Conservation (phyloP, 2,888 invertebrate genomes). For the Eristalis arbustorum region DNA sequence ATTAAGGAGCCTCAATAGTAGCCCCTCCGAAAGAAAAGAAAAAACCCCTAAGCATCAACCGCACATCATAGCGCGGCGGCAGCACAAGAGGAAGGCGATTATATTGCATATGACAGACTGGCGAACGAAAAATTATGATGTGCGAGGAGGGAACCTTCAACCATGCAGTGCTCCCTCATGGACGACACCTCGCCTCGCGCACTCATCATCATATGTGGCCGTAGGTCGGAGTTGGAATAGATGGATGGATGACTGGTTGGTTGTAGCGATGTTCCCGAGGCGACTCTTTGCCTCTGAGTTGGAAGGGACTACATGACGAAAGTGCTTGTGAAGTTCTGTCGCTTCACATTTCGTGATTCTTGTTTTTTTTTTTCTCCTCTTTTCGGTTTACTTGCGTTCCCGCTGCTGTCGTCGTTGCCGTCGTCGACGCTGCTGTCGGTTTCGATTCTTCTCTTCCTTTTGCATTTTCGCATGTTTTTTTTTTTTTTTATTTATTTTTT, state of each 20-base stretch:
- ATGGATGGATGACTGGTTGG: constrained; percentile 21
- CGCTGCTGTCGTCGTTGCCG: constrained; percentile 9
- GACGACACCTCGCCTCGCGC: constrained; percentile 37
- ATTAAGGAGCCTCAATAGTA: constrained; percentile 32
- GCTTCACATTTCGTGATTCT: constrained; percentile 1
- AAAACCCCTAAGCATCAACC: constrained; percentile 39
- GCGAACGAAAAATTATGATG: constrained; percentile 62
- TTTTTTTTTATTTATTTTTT: constrained; percentile 32
- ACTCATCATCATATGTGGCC: constrained; percentile 10
- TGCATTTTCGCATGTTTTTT: constrained; percentile 19
- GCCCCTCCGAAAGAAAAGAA: constrained; percentile 35
- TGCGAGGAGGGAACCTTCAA: constrained; percentile 56
- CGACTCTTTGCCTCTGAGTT: constrained; percentile 18
- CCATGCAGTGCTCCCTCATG: constrained; percentile 30
- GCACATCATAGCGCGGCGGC: constrained; percentile 1
- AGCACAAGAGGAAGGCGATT: constrained; percentile 34
- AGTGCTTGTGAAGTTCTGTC: constrained; percentile 52
- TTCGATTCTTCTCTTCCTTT: constrained; percentile 34
- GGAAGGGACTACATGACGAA: constrained; percentile 29
- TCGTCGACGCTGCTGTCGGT: constrained; percentile 54
- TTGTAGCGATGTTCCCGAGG: constrained; percentile 33
- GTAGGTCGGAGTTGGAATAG: not conserved
- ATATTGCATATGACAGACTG: constrained; percentile 57
- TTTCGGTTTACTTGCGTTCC: constrained; percentile 9
- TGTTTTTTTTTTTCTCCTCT: not conserved